These are phyloP conservation scores for Phallusia fumigata DNA, from an alignment of 23 tunicate species.

Conservation along the genomic window DNA sequence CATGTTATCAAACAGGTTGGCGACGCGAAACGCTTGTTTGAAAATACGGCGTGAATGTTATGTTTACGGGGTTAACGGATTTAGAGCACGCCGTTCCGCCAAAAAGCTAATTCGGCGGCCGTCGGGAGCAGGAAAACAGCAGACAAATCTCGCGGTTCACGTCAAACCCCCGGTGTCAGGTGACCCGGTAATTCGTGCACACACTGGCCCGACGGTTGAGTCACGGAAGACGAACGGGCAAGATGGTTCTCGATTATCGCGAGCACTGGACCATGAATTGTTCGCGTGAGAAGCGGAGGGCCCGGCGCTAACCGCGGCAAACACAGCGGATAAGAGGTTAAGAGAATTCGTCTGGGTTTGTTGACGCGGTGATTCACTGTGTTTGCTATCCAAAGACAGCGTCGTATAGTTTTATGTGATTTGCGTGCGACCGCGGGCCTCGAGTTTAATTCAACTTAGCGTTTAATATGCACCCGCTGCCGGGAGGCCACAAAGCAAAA, in stretches of 20 bases:
- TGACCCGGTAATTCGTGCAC: no score
- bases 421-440: not conserved
- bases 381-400: constrained; percentile 1
- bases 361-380: constrained; percentile 1
- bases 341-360: not conserved
- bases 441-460: not conserved
- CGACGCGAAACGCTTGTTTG: no score
- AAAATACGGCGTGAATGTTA: no score
- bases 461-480: not conserved
- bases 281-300: constrained; percentile 33
- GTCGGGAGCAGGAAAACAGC: no score
- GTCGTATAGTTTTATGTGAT: constrained; percentile 3
- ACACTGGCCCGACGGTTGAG: not conserved
- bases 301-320: constrained; percentile 3
- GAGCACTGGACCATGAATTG: constrained; percentile 14
- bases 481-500: no score
- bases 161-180: no score
- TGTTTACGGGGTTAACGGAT: no score
- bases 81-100: no score
- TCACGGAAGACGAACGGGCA: not conserved
- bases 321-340: constrained; percentile 1
- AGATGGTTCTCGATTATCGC: constrained; percentile 1
- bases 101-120: no score
- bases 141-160: no score
- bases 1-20: no score